A percentile compares a stretch with the other conserved stretches of the same genome.
Evolutionary conservation across 2,888 invertebrate genomes (phyloP).

Genomic region (Sinelater perroti): DNA sequence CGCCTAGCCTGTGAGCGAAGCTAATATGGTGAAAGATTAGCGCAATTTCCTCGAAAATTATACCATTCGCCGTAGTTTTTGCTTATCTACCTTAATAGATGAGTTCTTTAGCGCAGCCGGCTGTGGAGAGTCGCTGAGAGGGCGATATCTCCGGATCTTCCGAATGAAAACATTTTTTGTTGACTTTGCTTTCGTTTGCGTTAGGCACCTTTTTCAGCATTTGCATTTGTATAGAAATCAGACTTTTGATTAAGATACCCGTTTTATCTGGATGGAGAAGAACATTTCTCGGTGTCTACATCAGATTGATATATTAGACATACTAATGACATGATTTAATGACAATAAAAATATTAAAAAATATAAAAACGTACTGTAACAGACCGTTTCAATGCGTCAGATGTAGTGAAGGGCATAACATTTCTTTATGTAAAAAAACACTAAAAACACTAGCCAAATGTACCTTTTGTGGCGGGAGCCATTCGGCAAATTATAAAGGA

Average conservation of each 20-base stretch:
- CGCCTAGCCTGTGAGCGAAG: not conserved
- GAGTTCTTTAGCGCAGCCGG: conserved; percentile 11
- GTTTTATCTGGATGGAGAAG: not conserved
- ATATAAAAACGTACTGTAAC: too few relatives aligned
- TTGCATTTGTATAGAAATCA: conserved; percentile 25
- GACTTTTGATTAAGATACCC: conserved; percentile 26
- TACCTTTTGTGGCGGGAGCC: too few relatives aligned
- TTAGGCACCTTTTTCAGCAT: conserved; percentile 13
- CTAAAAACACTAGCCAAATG: too few relatives aligned
- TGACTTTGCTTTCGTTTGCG: conserved; percentile 11
- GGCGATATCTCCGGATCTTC: conserved; percentile 12
- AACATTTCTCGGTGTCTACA: not conserved
- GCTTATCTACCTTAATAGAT: conserved; percentile 21
- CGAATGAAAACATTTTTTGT: conserved; percentile 17
- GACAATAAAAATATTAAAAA: too few relatives aligned
- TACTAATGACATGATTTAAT: too few relatives aligned
- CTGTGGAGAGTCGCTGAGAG: conserved; percentile 13
- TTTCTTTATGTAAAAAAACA: too few relatives aligned
- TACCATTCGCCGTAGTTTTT: conserved; percentile 13
- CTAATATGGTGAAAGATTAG: conserved; percentile 19
- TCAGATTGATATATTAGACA: too few relatives aligned
- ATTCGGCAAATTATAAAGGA: too few relatives aligned
- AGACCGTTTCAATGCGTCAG: not conserved
- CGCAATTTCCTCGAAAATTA: conserved; percentile 18
- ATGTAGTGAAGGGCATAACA: too few relatives aligned